Evolutionary conservation across 1,140 invertebrate species (phyloP), one percentile per base, ranked within the genome.

Genomic region (Lordiphosa collinella): DNA sequence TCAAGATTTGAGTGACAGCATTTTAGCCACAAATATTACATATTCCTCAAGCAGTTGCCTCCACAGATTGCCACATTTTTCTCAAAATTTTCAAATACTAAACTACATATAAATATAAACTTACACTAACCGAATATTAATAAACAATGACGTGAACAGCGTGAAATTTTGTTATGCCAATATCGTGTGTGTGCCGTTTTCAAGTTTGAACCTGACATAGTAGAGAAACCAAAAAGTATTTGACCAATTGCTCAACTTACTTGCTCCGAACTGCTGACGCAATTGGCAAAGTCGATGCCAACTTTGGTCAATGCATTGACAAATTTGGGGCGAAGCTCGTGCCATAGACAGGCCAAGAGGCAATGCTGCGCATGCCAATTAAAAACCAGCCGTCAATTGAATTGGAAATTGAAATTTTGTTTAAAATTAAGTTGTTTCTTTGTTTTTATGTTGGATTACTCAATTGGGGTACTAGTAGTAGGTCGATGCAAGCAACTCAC

Each of bases 91-190:
- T n/a, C 9, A 14, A 34, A 18, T 8, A 36, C 11, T 9, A 29
- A 46, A 69, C 14, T 55, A 14, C 37, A 46, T 52, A 48, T 70
- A 12, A 50, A 57, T 65, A 75, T 82, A 25, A 7, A 25, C 22
- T 25, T 80, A 82, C 75, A 80, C 75, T 65, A 80, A 82, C 70
- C 44, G 76, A 82, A 82, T 82, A 82, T 82, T 82, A 76, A 82
- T 80, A 82, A 82, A 76, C 56, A 65, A 62, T 82, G 76, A 82
- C 78, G 76, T 64, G 54, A 49, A 63, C 47, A 46, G 50, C 34
- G 46, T 54, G 37, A 58, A 59, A 60, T 50, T 66, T 55, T 41
- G 51, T 59, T 68, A 44, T 41, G 67, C 40, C 48, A 25, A 25
- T 7, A 25, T 51, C n/a, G n/a, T 55, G 49, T 54, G 52, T 37